These are phyloP conservation scores for Pimephales promelas DNA, from an alignment of 2,113 vertebrate genomes.

Conservation along the genomic window DNA sequence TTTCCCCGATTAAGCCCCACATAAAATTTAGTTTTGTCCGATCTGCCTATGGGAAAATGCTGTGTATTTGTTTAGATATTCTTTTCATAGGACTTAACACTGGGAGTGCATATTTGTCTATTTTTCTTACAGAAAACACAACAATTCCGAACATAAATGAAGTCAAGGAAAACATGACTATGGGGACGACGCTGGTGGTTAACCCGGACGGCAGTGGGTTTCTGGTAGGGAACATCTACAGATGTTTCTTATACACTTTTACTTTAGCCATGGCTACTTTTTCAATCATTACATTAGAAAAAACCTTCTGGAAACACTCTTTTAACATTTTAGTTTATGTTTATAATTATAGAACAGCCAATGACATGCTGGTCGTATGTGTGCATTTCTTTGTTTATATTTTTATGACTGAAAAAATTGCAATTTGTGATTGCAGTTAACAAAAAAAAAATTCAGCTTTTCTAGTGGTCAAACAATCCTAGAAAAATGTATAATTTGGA, in stretches of 20 bases:
- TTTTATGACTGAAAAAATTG: neutral
- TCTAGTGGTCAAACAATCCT: neutral
- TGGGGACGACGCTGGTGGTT: slow-evolving; percentile 93
- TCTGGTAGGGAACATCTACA: slow-evolving; percentile 79
- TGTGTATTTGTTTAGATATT: slow-evolving; percentile 62
- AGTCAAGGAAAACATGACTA: slow-evolving; percentile 98
- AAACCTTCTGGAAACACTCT: slow-evolving; percentile 42
- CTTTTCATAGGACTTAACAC: slow-evolving; percentile 20
- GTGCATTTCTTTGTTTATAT: neutral
- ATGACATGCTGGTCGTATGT: neutral
- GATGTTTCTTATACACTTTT: neutral
- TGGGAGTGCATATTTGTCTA: slow-evolving; percentile 65
- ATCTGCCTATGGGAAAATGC: slow-evolving; percentile 46
- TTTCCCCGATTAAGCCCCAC: neutral
- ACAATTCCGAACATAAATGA: slow-evolving; percentile 89
- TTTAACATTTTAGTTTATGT: slow-evolving; percentile 55
- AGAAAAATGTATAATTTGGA: neutral
- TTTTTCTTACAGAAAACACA: slow-evolving; percentile 75
- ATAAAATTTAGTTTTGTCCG: neutral
- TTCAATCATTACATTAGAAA: neutral
- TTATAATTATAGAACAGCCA: slow-evolving; percentile 42
- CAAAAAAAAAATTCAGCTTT: neutral
- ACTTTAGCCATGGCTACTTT: neutral
- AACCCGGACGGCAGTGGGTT: slow-evolving; percentile 91
- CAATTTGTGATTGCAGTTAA: neutral